Evolutionary conservation across 2,888 invertebrate genomes (phyloP).

Genomic region (Pyrocoelia pectoralis): DNA sequence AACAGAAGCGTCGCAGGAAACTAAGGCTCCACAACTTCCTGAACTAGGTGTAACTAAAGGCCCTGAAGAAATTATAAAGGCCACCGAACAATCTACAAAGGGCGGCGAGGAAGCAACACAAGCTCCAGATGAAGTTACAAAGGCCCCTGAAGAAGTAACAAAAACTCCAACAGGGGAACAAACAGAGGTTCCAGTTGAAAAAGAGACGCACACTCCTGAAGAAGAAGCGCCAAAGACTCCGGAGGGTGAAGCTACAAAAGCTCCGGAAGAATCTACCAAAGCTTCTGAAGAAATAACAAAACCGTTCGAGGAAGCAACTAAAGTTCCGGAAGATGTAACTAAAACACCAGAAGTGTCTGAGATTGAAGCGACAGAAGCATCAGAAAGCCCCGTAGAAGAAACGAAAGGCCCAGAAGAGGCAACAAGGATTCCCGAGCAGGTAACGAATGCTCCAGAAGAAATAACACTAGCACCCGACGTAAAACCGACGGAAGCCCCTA

Average conservation of each 20-base stretch:
- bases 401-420: too few relatives aligned
- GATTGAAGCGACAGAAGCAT: too few relatives aligned
- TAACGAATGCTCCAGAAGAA: too few relatives aligned
- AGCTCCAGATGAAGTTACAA: not conserved
- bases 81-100: not conserved
- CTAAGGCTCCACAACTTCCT: not conserved
- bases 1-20: too few relatives aligned
- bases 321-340: too few relatives aligned
- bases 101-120: too few relatives aligned
- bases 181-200: not conserved
- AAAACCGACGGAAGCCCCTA: too few relatives aligned
- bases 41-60: slow-evolving; percentile 7
- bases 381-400: too few relatives aligned
- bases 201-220: not conserved
- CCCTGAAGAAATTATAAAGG: not conserved
- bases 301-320: not conserved
- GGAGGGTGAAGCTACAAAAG: not conserved
- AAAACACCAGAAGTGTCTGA: too few relatives aligned
- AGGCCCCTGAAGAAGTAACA: not conserved
- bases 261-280: not conserved
- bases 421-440: too few relatives aligned
- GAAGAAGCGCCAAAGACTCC: not conserved
- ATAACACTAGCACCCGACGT: too few relatives aligned
- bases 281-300: not conserved
- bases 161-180: not conserved